Conservation (phyloP, 2,113 vertebrate genomes). For the Galemys pyrenaicus region DNA sequence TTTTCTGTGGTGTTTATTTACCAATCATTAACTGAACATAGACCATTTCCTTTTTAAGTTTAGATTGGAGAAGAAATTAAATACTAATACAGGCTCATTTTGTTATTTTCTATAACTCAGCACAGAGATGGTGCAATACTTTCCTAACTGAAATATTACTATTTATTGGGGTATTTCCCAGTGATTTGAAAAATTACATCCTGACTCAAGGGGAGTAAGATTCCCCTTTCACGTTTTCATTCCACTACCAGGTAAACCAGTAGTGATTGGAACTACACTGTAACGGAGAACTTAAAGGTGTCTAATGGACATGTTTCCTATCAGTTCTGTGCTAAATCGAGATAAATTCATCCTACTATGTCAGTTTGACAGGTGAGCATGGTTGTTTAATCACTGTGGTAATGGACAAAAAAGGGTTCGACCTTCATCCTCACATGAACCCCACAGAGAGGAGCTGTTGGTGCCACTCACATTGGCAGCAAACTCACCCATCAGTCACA, state of each 20-base stretch:
- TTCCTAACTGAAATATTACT: neutral
- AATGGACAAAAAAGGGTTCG: neutral
- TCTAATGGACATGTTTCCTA: too few species aligned
- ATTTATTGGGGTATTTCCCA: neutral
- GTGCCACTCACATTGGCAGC: neutral
- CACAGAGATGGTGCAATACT: neutral
- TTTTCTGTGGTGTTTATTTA: neutral
- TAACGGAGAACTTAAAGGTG: neutral
- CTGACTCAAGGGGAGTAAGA: neutral
- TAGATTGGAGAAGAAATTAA: constrained; percentile 38
- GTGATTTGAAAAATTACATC: neutral
- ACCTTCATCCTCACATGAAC: neutral
- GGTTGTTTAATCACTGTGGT: neutral
- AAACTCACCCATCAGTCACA: too few species aligned
- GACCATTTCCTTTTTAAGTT: constrained; percentile 36
- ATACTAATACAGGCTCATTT: neutral
- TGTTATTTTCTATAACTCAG: constrained; percentile 20
- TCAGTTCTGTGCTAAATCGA: neutral
- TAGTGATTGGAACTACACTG: too few species aligned
- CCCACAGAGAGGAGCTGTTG: neutral
- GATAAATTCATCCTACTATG: neutral
- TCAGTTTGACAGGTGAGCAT: neutral
- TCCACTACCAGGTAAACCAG: neutral
- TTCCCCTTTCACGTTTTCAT: neutral
- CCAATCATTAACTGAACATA: neutral